Evolutionary conservation across 1,140 invertebrate genomes (phyloP), one percentile per base, ranked within the genome.

Genomic region (Pygmarrhopalites habei): DNA sequence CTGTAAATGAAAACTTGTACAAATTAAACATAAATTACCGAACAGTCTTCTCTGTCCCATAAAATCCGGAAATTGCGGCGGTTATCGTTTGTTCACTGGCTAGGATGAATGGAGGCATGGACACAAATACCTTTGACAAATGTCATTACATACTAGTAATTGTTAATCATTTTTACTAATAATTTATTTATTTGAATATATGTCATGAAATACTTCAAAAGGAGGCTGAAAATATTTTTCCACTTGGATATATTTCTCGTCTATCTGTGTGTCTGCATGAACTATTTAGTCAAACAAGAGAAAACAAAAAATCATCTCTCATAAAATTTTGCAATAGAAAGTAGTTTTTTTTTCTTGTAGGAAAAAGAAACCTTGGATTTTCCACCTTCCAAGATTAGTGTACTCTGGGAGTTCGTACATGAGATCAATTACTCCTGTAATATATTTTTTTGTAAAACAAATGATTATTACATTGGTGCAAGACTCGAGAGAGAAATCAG

Each of bases 181-280:
- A 17, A 32, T 25, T 56, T 23, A 15, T 21, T 39, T 39, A 10
- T 32, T 2, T 12, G 30, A 28, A 53, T 19, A 15, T 25, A n/a
- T 44, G 69, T n/a, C n/a, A n/a, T n/a, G n/a, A n/a, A n/a, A n/a
- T n/a, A 79, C 78, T 71, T 80, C 78, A 72, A 78, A 78, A 52
- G 74, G 70, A n/a, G 77, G 76, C 7, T 71, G 68, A 65, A 77
- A 79, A 71, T 77, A 79, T 61, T 75, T 76, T 66, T 80, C 78
- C 5, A 81, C 75, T 52, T 73, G 71, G 39, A 81, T 75, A 32
- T 46, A 62, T 61, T 78, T 75, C 59, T 80, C 75, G 66, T 80
- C 76, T 10, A 75, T 70, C 70, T 81, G 80, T 1, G 73, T 73
- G 29, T 75, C 72, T 7, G 77, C 78, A 57, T 74, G 71, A 3